phyloP scores from a whole-genome alignment of 2,888 invertebrate species.

The Bombylius major region DNA sequence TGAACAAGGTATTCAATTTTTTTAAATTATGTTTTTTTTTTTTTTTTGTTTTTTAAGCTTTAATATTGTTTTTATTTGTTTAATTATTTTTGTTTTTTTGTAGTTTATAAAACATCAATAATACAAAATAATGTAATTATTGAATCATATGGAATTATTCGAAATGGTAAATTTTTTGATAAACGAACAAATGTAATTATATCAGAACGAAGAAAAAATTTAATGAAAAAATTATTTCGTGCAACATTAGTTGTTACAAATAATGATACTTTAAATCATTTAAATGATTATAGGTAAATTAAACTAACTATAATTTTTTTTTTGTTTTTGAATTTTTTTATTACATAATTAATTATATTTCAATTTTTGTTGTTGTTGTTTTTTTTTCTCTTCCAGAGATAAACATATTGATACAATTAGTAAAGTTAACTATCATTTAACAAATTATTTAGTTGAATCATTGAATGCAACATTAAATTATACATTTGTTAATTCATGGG shows the following conservation, averaged over 20 bases:
- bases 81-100: background rate
- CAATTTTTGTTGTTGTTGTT: too few relatives aligned
- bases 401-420: constrained; percentile 47
- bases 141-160: constrained; percentile 14
- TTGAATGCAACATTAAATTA: constrained; percentile 44
- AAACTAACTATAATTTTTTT: background rate
- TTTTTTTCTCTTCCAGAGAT: constrained; percentile 22
- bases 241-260: constrained; percentile 48
- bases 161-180: constrained; percentile 11
- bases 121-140: constrained; percentile 6
- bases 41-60: too few relatives aligned
- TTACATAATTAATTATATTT: constrained; percentile 33
- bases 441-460: constrained; percentile 44
- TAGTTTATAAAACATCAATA: constrained; percentile 16
- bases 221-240: constrained; percentile 38
- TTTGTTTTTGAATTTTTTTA: background rate
- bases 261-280: constrained; percentile 45
- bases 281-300: constrained; percentile 45
- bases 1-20: background rate
- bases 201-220: constrained; percentile 35
- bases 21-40: too few relatives aligned
- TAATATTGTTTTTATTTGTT: background rate
- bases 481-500: constrained; percentile 46
- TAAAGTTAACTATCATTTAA: constrained; percentile 49
- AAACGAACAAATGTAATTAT: constrained; percentile 4